These are phyloP conservation scores for Hylia prasina DNA, from an alignment of 2,113 vertebrate species.

Conservation along the genomic window DNA sequence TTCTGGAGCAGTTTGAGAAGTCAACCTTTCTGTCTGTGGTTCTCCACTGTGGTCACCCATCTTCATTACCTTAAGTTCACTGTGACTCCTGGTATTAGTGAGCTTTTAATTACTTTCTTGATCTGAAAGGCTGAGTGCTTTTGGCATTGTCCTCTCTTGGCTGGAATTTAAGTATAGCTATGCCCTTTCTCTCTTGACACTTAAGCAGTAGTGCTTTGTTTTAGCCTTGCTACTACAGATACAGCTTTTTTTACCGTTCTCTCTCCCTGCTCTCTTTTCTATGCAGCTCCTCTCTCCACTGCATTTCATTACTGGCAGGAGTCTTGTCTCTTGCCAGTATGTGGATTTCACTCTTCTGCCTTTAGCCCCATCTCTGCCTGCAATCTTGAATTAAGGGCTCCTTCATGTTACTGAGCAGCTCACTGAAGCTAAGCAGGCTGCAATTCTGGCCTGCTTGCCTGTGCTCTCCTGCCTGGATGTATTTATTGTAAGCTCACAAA, in stretches of 20 bases:
- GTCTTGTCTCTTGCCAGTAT: background rate
- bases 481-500: background rate
- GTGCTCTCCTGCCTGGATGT: background rate
- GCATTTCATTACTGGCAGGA: background rate
- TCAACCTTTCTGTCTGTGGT: background rate
- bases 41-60: background rate
- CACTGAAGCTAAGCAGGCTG: background rate
- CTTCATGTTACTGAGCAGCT: background rate
- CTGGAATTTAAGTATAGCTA: background rate
- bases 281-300: background rate
- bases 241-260: background rate
- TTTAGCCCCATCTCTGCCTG: background rate
- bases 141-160: background rate
- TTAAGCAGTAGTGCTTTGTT: background rate
- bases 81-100: background rate
- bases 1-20: background rate
- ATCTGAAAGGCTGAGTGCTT: background rate
- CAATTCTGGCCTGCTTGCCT: background rate
- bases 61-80: background rate
- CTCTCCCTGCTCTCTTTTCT: background rate
- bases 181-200: background rate
- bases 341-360: background rate
- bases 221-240: background rate
- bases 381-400: background rate
- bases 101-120: background rate